Base-by-base conservation (phyloP, 2,113 vertebrate species). In the Pavo muticus region DNA sequence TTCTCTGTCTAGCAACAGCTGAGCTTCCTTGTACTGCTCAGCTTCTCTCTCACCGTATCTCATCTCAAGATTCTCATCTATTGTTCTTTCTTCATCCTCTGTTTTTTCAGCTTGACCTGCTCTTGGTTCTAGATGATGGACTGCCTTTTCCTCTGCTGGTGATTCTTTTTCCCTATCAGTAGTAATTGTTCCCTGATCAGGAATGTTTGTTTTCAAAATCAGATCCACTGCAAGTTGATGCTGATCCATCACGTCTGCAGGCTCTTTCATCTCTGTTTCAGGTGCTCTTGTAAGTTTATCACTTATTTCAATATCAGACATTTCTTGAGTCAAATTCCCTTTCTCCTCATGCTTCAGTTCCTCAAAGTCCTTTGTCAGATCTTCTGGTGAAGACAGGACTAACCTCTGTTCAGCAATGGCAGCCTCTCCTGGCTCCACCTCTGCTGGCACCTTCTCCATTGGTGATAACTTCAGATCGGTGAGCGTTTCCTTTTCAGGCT, bases 281-380 rank as follows among this genome's bases (percentile, higher is more conserved):
- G 87, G 67, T 45, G 87, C 92, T 92, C 96, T 93, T 25, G 68
- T 54, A 54, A 68, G 40, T 29, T 61, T 42, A 37, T 97, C 97
- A 50, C 73, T 90, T 72, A 87, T 69, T 44, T 89, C 87, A 25
- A 1, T 76, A 76, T 76, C 70, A 39, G 90, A 69, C 3, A n/a
- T 80, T 74, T 96, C 94, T 13, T 80, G 91, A 89, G 71, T 73
- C 40, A 96, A 84, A 65, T 92, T 69, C 15, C 59, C 95, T 57
- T 96, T 93, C 95, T 99, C 98, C 83, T 99, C 98, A 11, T 96
- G 96, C 95, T 98, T 99, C 91, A 99, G 93, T 75, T 98, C 98
- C 97, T 99, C 99, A 95, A 99, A 99, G 97, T 99, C 99, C 91
- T 99, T 98, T 17, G 99, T 99, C 57, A 99, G 98, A 93, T 99